These are phyloP conservation scores for Diglossa cyanea DNA, from an alignment of 2,797 vertebrate genomes.

Conservation along the genomic window DNA sequence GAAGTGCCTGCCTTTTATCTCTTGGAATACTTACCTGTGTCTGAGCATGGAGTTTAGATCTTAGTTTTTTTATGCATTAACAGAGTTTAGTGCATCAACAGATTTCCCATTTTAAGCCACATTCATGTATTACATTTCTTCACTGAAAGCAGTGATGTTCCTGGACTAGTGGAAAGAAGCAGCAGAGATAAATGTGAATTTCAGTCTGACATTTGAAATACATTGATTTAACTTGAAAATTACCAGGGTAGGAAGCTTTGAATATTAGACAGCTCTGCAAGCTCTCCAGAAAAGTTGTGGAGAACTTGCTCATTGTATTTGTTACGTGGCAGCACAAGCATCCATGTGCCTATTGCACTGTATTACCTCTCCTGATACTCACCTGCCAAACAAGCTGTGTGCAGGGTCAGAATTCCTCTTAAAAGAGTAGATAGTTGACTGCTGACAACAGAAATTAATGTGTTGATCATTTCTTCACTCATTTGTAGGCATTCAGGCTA, in stretches of 20 bases:
- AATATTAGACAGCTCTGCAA: neutral
- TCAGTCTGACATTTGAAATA: neutral
- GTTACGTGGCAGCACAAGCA: accelerated
- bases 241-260: neutral
- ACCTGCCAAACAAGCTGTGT: neutral
- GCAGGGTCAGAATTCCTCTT: neutral
- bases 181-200: neutral
- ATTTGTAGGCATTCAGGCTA: neutral
- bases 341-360: accelerated
- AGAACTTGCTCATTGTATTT: neutral
- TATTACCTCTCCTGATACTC: neutral
- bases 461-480: neutral
- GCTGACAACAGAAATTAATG: neutral
- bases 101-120: neutral
- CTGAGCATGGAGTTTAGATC: neutral
- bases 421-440: neutral
- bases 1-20: neutral
- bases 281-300: neutral
- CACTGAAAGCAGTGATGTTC: neutral
- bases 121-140: accelerated
- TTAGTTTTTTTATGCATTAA: neutral
- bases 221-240: neutral
- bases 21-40: neutral
- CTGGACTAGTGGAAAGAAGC: neutral
- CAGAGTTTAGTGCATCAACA: neutral